Percentiles rank a stretch among this genome's conserved stretches.
phyloP scores from a whole-genome alignment of 2,113 vertebrate species.

The Sigmodon hispidus region DNA sequence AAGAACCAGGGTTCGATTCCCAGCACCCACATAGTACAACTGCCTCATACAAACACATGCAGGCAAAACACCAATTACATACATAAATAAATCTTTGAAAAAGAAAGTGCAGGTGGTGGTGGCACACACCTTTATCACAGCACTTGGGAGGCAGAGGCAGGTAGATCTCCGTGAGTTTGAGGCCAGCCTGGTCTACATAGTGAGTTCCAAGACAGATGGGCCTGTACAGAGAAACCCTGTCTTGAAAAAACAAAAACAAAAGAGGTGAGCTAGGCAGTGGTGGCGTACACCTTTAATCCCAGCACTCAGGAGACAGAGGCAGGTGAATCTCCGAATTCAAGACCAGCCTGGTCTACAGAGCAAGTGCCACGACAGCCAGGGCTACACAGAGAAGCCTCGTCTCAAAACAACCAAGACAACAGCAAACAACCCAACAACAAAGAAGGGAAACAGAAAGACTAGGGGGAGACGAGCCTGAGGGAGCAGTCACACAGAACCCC shows the following conservation, averaged over 20 bases:
- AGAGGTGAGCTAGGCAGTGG: too few species aligned
- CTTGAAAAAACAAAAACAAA: not conserved
- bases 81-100: not conserved
- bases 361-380: not conserved
- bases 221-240: not conserved
- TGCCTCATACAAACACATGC: not conserved
- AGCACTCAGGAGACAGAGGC: not conserved
- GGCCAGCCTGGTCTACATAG: not conserved
- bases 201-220: not conserved
- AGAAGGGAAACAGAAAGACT: not conserved
- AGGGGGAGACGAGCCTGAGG: not conserved
- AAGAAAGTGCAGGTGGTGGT: not conserved
- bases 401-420: not conserved
- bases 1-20: not conserved
- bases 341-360: not conserved
- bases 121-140: not conserved
- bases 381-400: not conserved
- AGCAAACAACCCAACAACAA: not conserved
- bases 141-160: not conserved
- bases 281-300: not conserved
- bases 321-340: not conserved
- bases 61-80: not conserved
- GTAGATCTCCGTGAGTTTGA: not conserved
- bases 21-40: not conserved
- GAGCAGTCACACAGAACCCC: not conserved